Conservation (phyloP, 2,888 invertebrate genomes). For the Dolomedes plantarius region DNA sequence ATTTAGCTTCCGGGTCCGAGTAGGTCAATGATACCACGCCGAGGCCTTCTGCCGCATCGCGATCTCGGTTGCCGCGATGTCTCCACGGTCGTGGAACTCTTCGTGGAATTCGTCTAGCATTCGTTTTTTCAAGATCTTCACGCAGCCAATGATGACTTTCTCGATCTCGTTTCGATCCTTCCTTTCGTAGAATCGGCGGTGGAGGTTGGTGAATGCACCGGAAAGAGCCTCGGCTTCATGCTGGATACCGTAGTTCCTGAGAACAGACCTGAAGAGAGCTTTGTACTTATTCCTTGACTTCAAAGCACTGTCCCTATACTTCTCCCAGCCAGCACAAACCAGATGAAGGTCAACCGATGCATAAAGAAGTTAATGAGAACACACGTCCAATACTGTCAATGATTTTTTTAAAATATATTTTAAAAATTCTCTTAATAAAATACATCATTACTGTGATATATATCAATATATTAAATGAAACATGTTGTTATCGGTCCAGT, state of each 20-base stretch:
- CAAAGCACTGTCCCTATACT: constrained; percentile 58
- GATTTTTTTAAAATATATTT: too few relatives aligned
- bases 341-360: constrained; percentile 58
- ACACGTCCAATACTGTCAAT: too few relatives aligned
- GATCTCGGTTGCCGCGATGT: not conserved
- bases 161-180: constrained; percentile 62
- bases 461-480: too few relatives aligned
- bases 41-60: constrained; percentile 54
- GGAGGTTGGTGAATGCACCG: constrained; percentile 52
- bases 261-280: constrained; percentile 32
- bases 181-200: constrained; percentile 51
- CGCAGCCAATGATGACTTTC: constrained; percentile 42
- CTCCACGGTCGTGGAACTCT: constrained; percentile 19
- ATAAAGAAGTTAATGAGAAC: not conserved
- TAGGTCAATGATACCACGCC: constrained; percentile 68
- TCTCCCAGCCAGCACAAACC: constrained; percentile 68
- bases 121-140: constrained; percentile 35
- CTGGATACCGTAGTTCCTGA: constrained; percentile 69
- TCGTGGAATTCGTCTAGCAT: constrained; percentile 54
- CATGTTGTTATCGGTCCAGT: too few relatives aligned
- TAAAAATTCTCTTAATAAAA: too few relatives aligned
- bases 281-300: constrained; percentile 57
- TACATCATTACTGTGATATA: too few relatives aligned
- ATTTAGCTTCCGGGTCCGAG: constrained; percentile 24
- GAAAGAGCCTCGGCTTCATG: constrained; percentile 66